Base-by-base conservation (phyloP, 2,797 vertebrate genomes). In the Sarcophilus harrisii region DNA sequence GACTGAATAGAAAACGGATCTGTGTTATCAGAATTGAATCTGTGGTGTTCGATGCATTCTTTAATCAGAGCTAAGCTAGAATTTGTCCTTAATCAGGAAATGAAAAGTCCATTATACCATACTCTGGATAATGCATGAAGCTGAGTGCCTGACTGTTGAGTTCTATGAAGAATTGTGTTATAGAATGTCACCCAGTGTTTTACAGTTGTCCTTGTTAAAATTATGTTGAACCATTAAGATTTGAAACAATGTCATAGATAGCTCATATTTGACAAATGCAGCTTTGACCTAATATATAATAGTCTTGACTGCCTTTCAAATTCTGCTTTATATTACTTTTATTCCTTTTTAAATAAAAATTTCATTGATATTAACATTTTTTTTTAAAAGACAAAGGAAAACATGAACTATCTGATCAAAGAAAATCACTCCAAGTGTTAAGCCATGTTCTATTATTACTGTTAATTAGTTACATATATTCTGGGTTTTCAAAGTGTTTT, bases 401-500 rank as follows among this genome's bases (percentile, higher is more conserved):
- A 92, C 90, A 30, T 87, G 92, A 94, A 27, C 18, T 93, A 58
- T 92, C 3, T 93, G 91, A 93, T 91, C 89, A 58, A 95, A 91
- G 54, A 62, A 96, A 94, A 96, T 57, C 0, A 2, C 96, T 97
- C 93, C 59, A 95, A 60, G 30, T 96, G 59, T 97, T 98, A 97
- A 98, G 49, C 13, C 27, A 62, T 38, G 29, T 96, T 29, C 14
- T 52, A n/a, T 95, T 97, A 59, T 58, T 97, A 27, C 54, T 38
- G 5, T 66, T 97, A 98, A 97, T 95, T 98, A 92, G 58, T 94
- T 95, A 94, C 18, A 38, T 94, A 95, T 92, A 94, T 89, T 93
- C 58, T 97, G 92, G 59, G 52, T 54, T 96, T 93, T 93, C 93
- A 27, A 94, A 95, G 94, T 96, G 0, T 73, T 96, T 98, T 91